Base-by-base conservation (phyloP, 2,888 invertebrate genomes). In the Lysandra coridon region DNA sequence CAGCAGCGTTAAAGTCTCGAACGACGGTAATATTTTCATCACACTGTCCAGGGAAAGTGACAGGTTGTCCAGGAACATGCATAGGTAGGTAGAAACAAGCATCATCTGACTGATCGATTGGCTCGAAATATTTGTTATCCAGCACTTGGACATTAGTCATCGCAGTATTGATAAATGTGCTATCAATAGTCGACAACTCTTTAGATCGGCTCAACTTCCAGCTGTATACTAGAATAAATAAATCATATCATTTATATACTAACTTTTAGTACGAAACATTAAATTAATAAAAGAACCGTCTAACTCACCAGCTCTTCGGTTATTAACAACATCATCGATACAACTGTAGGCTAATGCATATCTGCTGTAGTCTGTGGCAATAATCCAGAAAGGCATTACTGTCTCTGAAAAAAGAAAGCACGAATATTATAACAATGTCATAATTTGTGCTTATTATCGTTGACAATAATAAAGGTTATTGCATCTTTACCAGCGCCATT, bases 321-420 rank as follows among this genome's bases (percentile, higher is more conserved):
- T 84, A 5, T 90, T 82, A 69, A 90, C 88, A 37, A 92, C 86
- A 82, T 95, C 86, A 82, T 95, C 91, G 4, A 88, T 87, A 84
- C 96, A 96, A 73, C 95, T 95, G 92, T 95, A 96, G 0, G 96
- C 95, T 1, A 96, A 93, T 0, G 96, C 91, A 82, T 95, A 96
- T 80, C 91, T 91, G 0, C 89, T 88, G 85, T 96, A 96, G 85
- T 96, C 95, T 0, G 96, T 96, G 73, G 92, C 82, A 6, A 87
- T 81, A 76, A 87, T 84, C 86, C 86, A 86, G 76, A 85, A 86
- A 5, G 85, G 85, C 62, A 86, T 84, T 4, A 78, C 80, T 7
- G 84, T 82, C 37, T 73, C 86, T 86, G 84, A n/a, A 84, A 85
- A 69, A 73, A 80, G 23, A 79, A 14, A 53, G 14, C 14, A 53